Evolutionary conservation across 2,888 invertebrate genomes (phyloP), one percentile per base, ranked within the genome.

Genomic region (Pherbina coryleti): DNA sequence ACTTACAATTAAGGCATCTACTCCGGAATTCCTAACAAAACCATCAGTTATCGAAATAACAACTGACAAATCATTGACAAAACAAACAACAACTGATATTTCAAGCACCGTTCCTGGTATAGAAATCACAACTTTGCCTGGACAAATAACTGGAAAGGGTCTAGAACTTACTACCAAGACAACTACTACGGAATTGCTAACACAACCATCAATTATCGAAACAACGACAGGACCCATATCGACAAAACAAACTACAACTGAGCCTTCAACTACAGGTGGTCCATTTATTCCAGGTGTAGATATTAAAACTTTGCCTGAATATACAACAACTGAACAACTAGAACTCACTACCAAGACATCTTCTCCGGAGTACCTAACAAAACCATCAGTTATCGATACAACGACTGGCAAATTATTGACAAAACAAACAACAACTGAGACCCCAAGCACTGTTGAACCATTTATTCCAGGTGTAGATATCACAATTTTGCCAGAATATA

Each of bases 391-490:
- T 22, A 17, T 31, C 8, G 34, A 75, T 22, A 44, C n/a, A 4
- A 55, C 11, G 11, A 34, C 34, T 22, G 28, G 37, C 57, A 77
- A 67, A 49, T 71, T 67, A 11, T 22, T 31, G 14, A 74, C 70
- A 17, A 79, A 77, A 53, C 77, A 78, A 4, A 79, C 75, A 77
- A 80, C 79, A n/a, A 78, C 80, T 34, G 76, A 66, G 5, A n/a
- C n/a, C n/a, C 75, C 77, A 28, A 72, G 11, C 11, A 44, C 11
- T 31, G 31, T 31, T 5, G 31, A 31, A 31, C 4, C 9, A 4
- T 3, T 60, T 11, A 28, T 25, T 78, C 7, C 76, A 79, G 11
- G 51, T 74, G n/a, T 19, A 19, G 55, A 19, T 19, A 55, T 55
- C 2, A 55, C 55, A n/a, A 22, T 11, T 14, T 8, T 11, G 19